Percentiles rank a stretch among this genome's conserved stretches.
These are phyloP conservation scores for Myopa testacea DNA, from an alignment of 2,888 invertebrate genomes.

Conservation along the genomic window DNA sequence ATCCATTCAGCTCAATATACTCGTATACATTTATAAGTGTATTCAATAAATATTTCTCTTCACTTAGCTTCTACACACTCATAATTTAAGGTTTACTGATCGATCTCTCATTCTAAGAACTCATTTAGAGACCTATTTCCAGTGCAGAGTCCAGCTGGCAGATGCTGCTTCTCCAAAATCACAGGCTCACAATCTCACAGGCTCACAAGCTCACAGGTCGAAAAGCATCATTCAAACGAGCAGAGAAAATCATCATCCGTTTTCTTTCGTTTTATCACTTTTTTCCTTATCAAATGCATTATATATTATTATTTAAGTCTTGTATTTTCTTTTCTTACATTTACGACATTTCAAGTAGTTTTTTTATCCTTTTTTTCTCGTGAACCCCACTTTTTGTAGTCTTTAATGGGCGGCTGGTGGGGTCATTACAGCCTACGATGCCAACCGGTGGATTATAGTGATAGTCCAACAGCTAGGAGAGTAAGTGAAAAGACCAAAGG, in stretches of 20 bases:
- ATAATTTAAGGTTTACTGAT: not conserved
- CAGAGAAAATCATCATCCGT: not conserved
- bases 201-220: not conserved
- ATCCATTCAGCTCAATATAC: not conserved
- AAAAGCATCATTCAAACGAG: not conserved
- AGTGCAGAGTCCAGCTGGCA: not conserved
- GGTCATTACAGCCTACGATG: slow-evolving; percentile 88
- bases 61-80: slow-evolving; percentile 36
- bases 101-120: slow-evolving; percentile 21
- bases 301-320: slow-evolving; percentile 45
- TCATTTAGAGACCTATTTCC: slow-evolving; percentile 5
- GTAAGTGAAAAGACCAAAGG: slow-evolving; percentile 73
- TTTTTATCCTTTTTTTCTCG: slow-evolving; percentile 51
- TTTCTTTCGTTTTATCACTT: slow-evolving; percentile 15
- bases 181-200: not conserved
- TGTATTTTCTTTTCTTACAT: slow-evolving; percentile 45
- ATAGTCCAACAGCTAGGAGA: slow-evolving; percentile 82
- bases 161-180: not conserved
- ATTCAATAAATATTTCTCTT: slow-evolving; percentile 32
- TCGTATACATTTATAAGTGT: not conserved
- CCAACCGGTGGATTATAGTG: slow-evolving; percentile 91
- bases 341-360: slow-evolving; percentile 28
- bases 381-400: slow-evolving; percentile 71
- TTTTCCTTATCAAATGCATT: not conserved
- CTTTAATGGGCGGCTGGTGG: slow-evolving; percentile 92